Evolutionary conservation across 2,113 vertebrate genomes (phyloP).

Genomic region (Suncus etruscus): DNA sequence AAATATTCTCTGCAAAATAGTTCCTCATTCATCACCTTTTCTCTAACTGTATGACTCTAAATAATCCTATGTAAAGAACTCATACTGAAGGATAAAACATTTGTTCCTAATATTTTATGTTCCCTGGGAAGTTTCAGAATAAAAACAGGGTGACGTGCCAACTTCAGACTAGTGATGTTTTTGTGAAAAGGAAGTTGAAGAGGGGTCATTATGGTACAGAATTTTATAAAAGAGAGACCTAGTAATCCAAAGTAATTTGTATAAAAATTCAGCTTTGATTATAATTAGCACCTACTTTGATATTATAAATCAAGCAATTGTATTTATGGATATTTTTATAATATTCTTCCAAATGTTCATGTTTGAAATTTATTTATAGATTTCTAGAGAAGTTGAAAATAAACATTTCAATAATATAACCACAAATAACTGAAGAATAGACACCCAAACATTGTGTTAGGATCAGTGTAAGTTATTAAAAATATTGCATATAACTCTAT

Average conservation of each 20-base stretch:
- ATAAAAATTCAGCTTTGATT: conserved; percentile 38
- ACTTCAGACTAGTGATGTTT: background rate
- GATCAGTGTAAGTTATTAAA: background rate
- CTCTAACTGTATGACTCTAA: conserved; percentile 6
- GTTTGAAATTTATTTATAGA: background rate
- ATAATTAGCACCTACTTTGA: background rate
- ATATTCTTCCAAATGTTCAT: background rate
- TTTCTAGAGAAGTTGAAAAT: background rate
- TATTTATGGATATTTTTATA: conserved; percentile 25
- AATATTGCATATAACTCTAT: background rate
- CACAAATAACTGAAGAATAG: background rate
- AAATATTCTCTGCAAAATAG: background rate
- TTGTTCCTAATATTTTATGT: background rate
- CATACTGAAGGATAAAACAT: background rate
- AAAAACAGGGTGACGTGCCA: background rate
- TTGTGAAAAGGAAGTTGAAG: background rate
- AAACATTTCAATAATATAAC: background rate
- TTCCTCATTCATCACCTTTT: background rate
- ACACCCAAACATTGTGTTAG: background rate
- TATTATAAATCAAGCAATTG: conserved; percentile 25
- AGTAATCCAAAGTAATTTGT: background rate
- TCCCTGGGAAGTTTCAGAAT: background rate
- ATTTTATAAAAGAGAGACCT: background rate
- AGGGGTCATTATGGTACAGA: background rate
- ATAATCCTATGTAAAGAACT: conserved; percentile 14